Conservation (phyloP, 2,797 vertebrate genomes). For the Tragopan temminckii region DNA sequence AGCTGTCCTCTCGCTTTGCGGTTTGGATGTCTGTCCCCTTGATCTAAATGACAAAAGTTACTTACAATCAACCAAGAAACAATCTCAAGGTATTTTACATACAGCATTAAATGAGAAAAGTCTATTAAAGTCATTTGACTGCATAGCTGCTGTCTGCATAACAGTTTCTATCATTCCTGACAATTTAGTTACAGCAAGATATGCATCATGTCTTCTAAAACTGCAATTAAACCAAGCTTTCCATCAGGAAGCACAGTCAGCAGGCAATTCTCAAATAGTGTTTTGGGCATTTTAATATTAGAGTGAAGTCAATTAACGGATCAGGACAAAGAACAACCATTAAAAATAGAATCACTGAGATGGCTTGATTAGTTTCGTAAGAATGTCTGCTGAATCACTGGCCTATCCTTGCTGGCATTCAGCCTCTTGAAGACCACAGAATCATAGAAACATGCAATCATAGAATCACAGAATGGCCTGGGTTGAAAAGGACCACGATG, state of each 20-base stretch:
- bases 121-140: not conserved
- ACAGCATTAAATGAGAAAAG: not conserved
- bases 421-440: not conserved
- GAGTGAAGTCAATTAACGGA: not conserved
- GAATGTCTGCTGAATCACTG: conserved; percentile 4
- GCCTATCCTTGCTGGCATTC: conserved; percentile 10
- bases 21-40: conserved; percentile 96
- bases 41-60: conserved; percentile 82
- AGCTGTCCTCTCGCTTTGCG: conserved; percentile 95
- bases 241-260: not conserved
- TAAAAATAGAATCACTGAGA: not conserved
- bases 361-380: not conserved
- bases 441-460: too few species aligned
- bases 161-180: not conserved
- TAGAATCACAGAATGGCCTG: too few species aligned
- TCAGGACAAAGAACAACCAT: not conserved
- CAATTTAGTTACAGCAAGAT: not conserved
- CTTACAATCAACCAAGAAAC: not conserved
- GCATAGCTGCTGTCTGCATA: not conserved
- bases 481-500: too few species aligned
- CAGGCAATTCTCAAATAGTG: not conserved
- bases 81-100: not conserved
- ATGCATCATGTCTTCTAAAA: not conserved
- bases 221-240: not conserved
- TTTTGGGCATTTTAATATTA: not conserved